Percentiles rank a stretch among this genome's conserved stretches.
Evolutionary conservation across 1,140 invertebrate genomes (phyloP).

Genomic region (Drosophila mojavensis): DNA sequence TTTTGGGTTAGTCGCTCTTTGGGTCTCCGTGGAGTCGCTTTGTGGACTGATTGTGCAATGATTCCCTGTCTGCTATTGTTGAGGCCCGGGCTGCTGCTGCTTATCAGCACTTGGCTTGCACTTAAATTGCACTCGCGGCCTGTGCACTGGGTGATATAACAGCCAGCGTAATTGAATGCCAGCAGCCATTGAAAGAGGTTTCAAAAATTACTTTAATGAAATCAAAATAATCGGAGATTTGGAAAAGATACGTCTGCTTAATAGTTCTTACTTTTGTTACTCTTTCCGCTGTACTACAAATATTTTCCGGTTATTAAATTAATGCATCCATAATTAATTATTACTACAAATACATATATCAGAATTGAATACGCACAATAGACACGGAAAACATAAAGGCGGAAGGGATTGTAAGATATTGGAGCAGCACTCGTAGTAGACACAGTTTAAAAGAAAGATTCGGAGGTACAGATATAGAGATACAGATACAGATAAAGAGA

Average conservation of each 20-base stretch:
- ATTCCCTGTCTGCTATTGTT: constrained; percentile 60
- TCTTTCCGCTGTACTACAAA: constrained; percentile 13
- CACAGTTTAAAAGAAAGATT: too few species aligned
- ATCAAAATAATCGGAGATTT: background rate
- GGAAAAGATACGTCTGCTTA: constrained; percentile 11
- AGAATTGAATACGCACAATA: too few species aligned
- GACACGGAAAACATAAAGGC: too few species aligned
- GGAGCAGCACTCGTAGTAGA: too few species aligned
- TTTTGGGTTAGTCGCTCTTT: constrained; percentile 40
- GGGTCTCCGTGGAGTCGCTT: constrained; percentile 36
- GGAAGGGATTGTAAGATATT: too few species aligned
- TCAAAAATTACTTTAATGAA: background rate
- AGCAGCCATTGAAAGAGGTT: constrained; percentile 23
- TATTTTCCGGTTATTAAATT: constrained; percentile 9
- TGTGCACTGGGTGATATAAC: constrained; percentile 43
- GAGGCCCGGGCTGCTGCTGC: constrained; percentile 37
- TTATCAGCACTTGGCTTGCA: constrained; percentile 59
- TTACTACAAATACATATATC: background rate
- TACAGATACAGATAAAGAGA: too few species aligned
- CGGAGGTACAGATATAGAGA: too few species aligned
- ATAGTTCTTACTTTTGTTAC: constrained; percentile 16
- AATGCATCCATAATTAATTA: background rate
- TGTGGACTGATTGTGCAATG: constrained; percentile 74
- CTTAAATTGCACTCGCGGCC: constrained; percentile 25
- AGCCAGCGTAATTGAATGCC: constrained; percentile 24